Percentiles rank a stretch among this genome's conserved stretches.
These are phyloP conservation scores for Psix sp. DNA, from an alignment of 1,140 invertebrate species.

Conservation along the genomic window DNA sequence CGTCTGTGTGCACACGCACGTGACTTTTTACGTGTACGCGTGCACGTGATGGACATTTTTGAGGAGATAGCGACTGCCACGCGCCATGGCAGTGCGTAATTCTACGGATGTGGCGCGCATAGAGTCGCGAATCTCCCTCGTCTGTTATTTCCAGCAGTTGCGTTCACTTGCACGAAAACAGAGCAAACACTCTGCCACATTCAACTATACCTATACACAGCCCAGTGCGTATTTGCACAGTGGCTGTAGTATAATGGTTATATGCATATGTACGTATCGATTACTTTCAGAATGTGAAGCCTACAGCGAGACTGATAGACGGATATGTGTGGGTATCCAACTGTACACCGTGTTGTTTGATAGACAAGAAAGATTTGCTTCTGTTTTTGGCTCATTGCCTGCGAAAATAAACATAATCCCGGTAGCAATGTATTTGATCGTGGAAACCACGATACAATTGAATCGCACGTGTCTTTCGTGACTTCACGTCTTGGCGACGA, in stretches of 20 bases:
- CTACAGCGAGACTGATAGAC: conserved; percentile 59
- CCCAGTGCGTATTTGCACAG: conserved; percentile 38
- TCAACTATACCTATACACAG: conserved; percentile 17
- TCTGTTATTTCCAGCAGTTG: conserved; percentile 50
- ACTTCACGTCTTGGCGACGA: too few species aligned
- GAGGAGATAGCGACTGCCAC: conserved; percentile 54
- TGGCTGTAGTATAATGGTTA: conserved; percentile 50
- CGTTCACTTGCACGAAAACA: conserved; percentile 45
- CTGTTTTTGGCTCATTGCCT: conserved; percentile 54
- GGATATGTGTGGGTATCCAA: conserved; percentile 59
- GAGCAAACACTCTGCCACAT: conserved; percentile 39
- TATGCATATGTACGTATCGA: conserved; percentile 61
- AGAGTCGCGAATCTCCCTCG: conserved; percentile 43
- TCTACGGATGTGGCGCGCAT: conserved; percentile 37
- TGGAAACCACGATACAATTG: too few species aligned
- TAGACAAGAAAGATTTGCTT: conserved; percentile 54
- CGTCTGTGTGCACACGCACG: conserved; percentile 52
- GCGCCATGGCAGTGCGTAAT: conserved; percentile 58
- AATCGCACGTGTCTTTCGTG: too few species aligned
- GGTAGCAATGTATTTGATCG: too few species aligned
- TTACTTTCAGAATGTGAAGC: conserved; percentile 50
- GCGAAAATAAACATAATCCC: conserved; percentile 48
- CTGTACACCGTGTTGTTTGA: conserved; percentile 47
- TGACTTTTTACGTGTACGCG: conserved; percentile 53
- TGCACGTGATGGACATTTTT: conserved; percentile 52